These are phyloP conservation scores for Ypsolopha scabrella DNA, from an alignment of 2,888 invertebrate genomes.

Conservation along the genomic window DNA sequence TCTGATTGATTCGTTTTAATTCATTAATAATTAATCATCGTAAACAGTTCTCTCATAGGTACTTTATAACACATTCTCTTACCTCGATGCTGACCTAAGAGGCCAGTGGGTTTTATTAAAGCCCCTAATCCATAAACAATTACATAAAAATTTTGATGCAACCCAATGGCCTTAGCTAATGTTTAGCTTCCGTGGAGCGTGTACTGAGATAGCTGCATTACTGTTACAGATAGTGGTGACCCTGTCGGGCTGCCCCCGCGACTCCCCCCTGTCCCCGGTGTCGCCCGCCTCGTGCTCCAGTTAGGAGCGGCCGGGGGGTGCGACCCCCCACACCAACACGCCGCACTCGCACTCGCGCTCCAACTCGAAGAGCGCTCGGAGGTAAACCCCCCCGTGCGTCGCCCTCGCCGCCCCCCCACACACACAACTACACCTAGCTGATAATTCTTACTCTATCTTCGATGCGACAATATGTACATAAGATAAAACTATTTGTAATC, in stretches of 20 bases:
- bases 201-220: too few relatives aligned
- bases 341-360: slow-evolving; percentile 61
- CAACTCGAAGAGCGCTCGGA: slow-evolving; percentile 66
- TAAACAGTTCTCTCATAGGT: too few relatives aligned
- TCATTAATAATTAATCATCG: too few relatives aligned
- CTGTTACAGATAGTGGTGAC: slow-evolving; percentile 77
- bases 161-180: too few relatives aligned
- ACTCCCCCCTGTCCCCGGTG: slow-evolving; percentile 87
- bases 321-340: slow-evolving; percentile 57
- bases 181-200: too few relatives aligned
- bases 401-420: slow-evolving; percentile 4
- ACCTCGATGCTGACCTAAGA: too few relatives aligned
- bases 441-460: slow-evolving; percentile 58
- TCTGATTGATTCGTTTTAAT: too few relatives aligned
- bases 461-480: slow-evolving; percentile 71
- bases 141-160: too few relatives aligned
- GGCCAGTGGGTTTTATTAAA: too few relatives aligned
- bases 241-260: slow-evolving; percentile 90
- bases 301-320: slow-evolving; percentile 77
- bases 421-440: slow-evolving; percentile 29
- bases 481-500: slow-evolving; percentile 50
- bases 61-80: too few relatives aligned
- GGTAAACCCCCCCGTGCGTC: slow-evolving; percentile 46
- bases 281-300: slow-evolving; percentile 94
- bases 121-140: too few relatives aligned